phyloP scores from a whole-genome alignment of 2,113 vertebrate species.

The Laticauda laticaudata region DNA sequence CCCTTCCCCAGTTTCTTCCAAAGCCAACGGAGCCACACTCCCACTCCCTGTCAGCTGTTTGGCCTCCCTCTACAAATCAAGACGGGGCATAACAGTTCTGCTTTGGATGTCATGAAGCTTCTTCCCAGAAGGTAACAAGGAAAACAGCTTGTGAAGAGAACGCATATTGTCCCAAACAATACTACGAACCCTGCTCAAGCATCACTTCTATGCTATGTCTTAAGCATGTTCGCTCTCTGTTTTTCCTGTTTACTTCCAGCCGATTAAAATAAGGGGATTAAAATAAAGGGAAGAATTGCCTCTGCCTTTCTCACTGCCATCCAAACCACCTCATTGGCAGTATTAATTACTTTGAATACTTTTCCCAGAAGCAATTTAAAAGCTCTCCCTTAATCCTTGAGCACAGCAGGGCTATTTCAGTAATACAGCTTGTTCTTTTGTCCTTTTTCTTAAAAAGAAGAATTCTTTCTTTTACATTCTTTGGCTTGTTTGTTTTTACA shows the following conservation, averaged over 20 bases:
- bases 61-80: too few relatives aligned
- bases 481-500: not conserved
- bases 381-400: constrained; percentile 32
- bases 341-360: constrained; percentile 16
- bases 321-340: not conserved
- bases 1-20: too few relatives aligned
- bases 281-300: not conserved
- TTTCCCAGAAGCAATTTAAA: constrained; percentile 47
- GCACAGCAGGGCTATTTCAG: constrained; percentile 38
- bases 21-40: too few relatives aligned
- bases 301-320: not conserved
- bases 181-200: too few relatives aligned
- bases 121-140: too few relatives aligned
- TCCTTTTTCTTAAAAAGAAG: not conserved
- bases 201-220: too few relatives aligned
- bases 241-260: not conserved
- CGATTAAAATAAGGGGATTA: not conserved
- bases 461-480: not conserved
- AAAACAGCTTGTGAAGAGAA: too few relatives aligned
- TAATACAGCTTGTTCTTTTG: not conserved
- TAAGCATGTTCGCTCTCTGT: not conserved
- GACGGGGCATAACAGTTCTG: too few relatives aligned
- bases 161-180: too few relatives aligned
- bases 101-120: too few relatives aligned
- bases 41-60: too few relatives aligned